A percentile compares a stretch with the other conserved stretches of the same genome.
Conservation (phyloP, 1,140 invertebrate genomes). For the Anastatus disparis region DNA sequence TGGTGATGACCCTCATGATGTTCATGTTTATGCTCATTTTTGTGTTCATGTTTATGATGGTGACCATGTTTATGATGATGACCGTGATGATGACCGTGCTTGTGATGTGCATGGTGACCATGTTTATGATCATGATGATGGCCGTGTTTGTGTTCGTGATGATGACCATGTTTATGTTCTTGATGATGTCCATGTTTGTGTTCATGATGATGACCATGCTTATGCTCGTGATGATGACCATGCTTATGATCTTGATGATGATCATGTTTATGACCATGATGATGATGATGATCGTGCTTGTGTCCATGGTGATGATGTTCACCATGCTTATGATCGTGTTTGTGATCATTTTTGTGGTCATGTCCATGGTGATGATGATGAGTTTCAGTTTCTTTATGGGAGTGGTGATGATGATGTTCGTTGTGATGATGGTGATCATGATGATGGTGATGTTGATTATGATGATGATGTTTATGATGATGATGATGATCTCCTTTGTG, state of each 20-base stretch:
- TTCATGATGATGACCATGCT: slow-evolving; percentile 22
- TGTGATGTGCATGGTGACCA: neutral
- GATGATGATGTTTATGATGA: slow-evolving; percentile 31
- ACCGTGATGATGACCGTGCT: neutral
- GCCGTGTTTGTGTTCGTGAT: slow-evolving; percentile 13
- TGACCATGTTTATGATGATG: slow-evolving; percentile 12
- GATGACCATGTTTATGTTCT: slow-evolving; percentile 20
- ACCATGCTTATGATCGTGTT: slow-evolving; percentile 25
- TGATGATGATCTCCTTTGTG: slow-evolving; percentile 35
- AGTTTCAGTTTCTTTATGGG: slow-evolving; percentile 34
- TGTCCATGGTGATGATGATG: slow-evolving; percentile 37
- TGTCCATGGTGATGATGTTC: slow-evolving; percentile 12
- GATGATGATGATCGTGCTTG: slow-evolving; percentile 3
- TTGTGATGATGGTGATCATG: slow-evolving; percentile 38
- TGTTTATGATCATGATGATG: slow-evolving; percentile 21
- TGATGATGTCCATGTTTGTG: slow-evolving; percentile 12
- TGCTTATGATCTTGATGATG: slow-evolving; percentile 23
- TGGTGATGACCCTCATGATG: slow-evolving; percentile 5
- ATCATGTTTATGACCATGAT: neutral
- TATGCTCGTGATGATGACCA: slow-evolving; percentile 22
- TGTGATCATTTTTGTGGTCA: slow-evolving; percentile 36
- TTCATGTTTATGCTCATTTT: neutral
- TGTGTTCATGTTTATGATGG: slow-evolving; percentile 8
- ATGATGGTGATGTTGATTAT: slow-evolving; percentile 37
- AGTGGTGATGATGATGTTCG: slow-evolving; percentile 38